Percentiles rank a stretch among this genome's conserved stretches.
Conservation (phyloP, 2,797 vertebrate genomes). For the Gallinago nigripennis region DNA sequence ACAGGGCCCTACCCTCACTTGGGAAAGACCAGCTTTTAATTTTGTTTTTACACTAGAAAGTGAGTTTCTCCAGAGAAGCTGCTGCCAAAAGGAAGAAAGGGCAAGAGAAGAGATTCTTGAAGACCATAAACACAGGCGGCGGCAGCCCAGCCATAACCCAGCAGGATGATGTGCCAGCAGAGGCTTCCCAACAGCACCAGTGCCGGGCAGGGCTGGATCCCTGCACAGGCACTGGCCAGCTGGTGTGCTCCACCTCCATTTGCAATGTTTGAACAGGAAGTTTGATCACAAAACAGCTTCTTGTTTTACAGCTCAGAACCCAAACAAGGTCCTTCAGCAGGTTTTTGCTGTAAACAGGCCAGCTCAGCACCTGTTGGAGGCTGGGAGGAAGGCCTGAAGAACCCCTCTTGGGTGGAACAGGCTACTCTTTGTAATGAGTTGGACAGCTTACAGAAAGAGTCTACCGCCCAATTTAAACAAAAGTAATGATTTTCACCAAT, state of each 20-base stretch:
- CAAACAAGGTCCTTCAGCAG: neutral
- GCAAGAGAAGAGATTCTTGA: neutral
- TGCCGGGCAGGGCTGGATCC: neutral
- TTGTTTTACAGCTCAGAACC: conserved; percentile 16
- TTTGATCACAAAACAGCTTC: neutral
- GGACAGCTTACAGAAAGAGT: neutral
- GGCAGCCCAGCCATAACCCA: neutral
- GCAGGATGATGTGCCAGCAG: neutral
- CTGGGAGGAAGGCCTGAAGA: neutral
- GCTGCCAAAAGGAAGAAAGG: neutral
- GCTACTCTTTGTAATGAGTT: neutral
- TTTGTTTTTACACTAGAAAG: neutral
- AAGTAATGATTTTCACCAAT: neutral
- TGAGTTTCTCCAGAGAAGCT: neutral
- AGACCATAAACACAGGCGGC: neutral
- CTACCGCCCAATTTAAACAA: neutral
- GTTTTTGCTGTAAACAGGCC: neutral
- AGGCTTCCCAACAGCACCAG: neutral
- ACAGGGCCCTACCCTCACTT: neutral
- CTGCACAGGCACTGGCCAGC: fast-evolving
- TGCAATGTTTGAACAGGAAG: conserved; percentile 11
- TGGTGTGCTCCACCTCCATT: neutral
- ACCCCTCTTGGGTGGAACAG: neutral
- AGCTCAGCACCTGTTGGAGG: neutral
- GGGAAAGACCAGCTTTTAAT: neutral